Evolutionary conservation across 2,113 vertebrate species (phyloP).

Genomic region (Zosterops japonicus): DNA sequence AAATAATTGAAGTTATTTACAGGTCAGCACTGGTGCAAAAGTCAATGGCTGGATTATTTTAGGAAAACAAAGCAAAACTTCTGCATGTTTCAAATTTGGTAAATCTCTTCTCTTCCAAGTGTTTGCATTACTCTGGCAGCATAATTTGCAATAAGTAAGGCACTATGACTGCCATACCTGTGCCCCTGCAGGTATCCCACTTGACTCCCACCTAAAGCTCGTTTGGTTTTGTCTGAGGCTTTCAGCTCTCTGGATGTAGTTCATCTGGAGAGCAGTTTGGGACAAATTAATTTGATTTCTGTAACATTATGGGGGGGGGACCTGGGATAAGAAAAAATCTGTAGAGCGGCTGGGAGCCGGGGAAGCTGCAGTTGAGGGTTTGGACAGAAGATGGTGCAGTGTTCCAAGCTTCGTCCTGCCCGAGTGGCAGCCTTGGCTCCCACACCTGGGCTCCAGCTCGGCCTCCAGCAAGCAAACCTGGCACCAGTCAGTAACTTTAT

Average conservation of each 20-base stretch:
- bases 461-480: background rate
- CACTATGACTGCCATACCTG: rapidly evolving
- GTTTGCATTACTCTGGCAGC: background rate
- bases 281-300: background rate
- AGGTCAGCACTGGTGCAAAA: background rate
- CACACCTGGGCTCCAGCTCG: background rate
- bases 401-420: slow-evolving; percentile 65
- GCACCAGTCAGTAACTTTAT: background rate
- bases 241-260: too few species aligned
- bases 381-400: slow-evolving; percentile 79
- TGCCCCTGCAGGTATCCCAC: background rate
- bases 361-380: slow-evolving; percentile 61
- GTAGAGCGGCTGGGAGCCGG: background rate
- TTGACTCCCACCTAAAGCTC: background rate
- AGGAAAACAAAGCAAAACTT: background rate
- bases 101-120: background rate
- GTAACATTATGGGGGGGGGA: rapidly evolving
- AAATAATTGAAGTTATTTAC: background rate
- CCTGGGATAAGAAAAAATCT: background rate
- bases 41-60: background rate
- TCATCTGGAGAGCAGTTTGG: background rate
- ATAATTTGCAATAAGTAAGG: background rate
- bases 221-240: background rate
- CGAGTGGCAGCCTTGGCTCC: background rate
- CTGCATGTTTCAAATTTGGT: background rate